These are phyloP conservation scores for Furnarius figulus DNA, from an alignment of 2,113 vertebrate genomes.

Conservation along the genomic window DNA sequence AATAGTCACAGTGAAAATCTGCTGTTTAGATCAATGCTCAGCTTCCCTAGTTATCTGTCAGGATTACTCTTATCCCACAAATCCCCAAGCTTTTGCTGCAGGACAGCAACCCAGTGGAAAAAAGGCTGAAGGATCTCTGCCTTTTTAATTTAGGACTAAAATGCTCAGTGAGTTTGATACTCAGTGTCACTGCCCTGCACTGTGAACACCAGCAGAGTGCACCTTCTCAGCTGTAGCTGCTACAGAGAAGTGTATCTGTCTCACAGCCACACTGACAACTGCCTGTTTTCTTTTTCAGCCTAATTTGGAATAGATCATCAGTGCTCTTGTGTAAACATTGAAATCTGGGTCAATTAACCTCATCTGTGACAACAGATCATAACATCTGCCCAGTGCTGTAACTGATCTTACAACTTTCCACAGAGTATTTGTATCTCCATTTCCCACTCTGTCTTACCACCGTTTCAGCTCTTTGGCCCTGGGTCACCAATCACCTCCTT, in stretches of 20 bases:
- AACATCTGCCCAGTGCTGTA: background rate
- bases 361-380: background rate
- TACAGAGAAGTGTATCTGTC: background rate
- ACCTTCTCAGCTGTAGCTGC: background rate
- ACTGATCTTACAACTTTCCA: background rate
- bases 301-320: background rate
- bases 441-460: background rate
- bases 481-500: background rate
- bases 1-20: background rate
- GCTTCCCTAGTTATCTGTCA: background rate
- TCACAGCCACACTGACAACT: background rate
- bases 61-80: background rate
- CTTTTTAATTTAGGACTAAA: background rate
- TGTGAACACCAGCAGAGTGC: background rate
- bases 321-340: background rate
- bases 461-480: background rate
- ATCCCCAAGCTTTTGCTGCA: background rate
- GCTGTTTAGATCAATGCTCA: background rate
- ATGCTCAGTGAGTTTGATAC: fast-evolving
- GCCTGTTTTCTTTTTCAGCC: background rate
- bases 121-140: background rate
- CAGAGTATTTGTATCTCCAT: background rate
- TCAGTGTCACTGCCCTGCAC: fast-evolving
- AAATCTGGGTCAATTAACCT: background rate
- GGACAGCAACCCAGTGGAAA: background rate